Base-by-base conservation (phyloP, 2,888 invertebrate genomes). In the Hypsopygia costalis region DNA sequence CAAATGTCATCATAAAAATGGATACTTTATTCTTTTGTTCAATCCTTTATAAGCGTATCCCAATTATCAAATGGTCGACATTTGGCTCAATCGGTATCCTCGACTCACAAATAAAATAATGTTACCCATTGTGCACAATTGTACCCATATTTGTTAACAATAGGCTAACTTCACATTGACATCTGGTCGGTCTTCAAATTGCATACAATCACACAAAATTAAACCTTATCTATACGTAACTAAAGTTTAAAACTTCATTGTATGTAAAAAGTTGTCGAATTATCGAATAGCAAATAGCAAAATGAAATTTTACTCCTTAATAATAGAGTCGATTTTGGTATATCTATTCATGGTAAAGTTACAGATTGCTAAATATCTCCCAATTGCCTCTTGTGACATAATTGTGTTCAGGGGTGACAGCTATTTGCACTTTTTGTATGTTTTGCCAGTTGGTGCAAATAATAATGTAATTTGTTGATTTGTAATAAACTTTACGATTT, bases 121-220 rank as follows among this genome's bases (percentile, higher is more conserved):
- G 75, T 72, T 62, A 58, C 60, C 62, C 71, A 75, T 85, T 86
- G 81, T 85, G 70, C 69, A 55, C 79, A 72, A 80, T 86, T 83
- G 85, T 82, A 75, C 74, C 72, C 76, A 69, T 81, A 81, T 82
- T 83, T 81, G 81, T 79, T 80, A 78, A 87, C 87, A 87, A 87
- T 81, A 55, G 78, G 51, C 67, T 69, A 56, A 63, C 67, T 68
- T 62, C 60, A 65, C 64, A 65, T 69, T 75, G 75, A 85, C 87
- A 87, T 86, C 83, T 81, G 80, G 70, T 71, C 55, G 64, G 62
- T 66, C 69, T 61, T 58, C 58, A 51, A 52, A 49, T 44, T 21
- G 21, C 40, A 41, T 30, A 11, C 20, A 40, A 43, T 39, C 16
- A 21, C n/a, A 16, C 32, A 32, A 38, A 38, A 12, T 11, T n/a